A percentile compares a stretch with the other conserved stretches of the same genome.
Evolutionary conservation across 2,888 invertebrate genomes (phyloP).

Genomic region (Drosophila hawaiiensis): DNA sequence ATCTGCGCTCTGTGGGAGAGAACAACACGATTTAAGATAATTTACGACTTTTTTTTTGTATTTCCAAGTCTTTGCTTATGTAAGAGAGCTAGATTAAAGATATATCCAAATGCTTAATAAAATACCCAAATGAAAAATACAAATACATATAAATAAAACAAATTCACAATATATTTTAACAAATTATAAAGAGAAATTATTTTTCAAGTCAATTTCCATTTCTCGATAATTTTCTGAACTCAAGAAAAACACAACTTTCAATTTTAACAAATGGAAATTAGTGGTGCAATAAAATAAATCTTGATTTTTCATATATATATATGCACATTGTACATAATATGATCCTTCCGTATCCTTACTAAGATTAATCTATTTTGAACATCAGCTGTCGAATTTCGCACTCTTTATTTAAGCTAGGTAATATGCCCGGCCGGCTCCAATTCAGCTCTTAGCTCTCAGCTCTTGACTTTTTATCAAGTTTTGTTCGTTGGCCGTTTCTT

Average conservation of each 20-base stretch:
- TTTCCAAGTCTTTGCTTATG: background rate
- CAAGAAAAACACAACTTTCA: background rate
- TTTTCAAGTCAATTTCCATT: background rate
- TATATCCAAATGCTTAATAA: background rate
- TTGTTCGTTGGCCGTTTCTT: slow-evolving; percentile 57
- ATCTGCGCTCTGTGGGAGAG: background rate
- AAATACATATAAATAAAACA: background rate
- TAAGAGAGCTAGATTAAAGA: background rate
- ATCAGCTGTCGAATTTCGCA: slow-evolving; percentile 34
- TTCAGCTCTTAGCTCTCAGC: slow-evolving; percentile 56
- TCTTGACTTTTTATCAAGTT: slow-evolving; percentile 64
- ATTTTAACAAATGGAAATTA: background rate
- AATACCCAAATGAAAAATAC: too few species aligned
- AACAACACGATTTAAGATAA: background rate
- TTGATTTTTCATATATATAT: background rate
- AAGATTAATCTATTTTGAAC: slow-evolving; percentile 31
- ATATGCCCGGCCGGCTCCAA: slow-evolving; percentile 41
- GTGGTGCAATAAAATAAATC: background rate
- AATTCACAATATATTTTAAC: background rate
- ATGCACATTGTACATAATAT: background rate
- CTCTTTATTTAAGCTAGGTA: slow-evolving; percentile 48
- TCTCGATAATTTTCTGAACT: background rate
- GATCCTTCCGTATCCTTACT: background rate
- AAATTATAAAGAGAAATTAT: background rate
- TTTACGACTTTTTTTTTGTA: background rate